Evolutionary conservation across 1,140 invertebrate genomes (phyloP), one percentile per base, ranked within the genome.

Genomic region (Heliconius eleuchia): DNA sequence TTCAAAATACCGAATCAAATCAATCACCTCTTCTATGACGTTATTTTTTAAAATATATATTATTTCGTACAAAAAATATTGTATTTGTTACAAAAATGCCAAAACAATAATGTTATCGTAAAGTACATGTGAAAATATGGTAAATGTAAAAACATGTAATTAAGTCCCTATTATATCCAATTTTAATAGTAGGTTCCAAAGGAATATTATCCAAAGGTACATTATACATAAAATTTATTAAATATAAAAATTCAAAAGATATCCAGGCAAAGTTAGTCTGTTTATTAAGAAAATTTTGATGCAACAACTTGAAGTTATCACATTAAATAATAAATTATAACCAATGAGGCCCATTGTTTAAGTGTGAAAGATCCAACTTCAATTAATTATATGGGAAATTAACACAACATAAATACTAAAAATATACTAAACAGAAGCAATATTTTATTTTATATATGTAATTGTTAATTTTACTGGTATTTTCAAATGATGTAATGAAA

Each of bases 221-320:
- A 66, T 11, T 30, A 66, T 30, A 27, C 60, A 30, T 30, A 66
- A 5, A 27, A 66, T 30, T 66, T 30, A 66, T 27, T 66, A 66
- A 66, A 66, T 66, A 86, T 82, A 83, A 86, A 84, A 87, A 92
- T 90, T 84, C 85, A 91, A 90, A 91, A 87, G 84, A 90, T 86
- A 85, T 90, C 83, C 90, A 93, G 89, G 89, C 89, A 91, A 91
- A 92, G 88, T 92, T 92, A 92, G 91, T 94, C 86, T 92, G 88
- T 94, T 94, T 94, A 94, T 94, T 93, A 90, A 90, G 87, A 91
- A 93, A 90, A 89, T 89, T 91, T 91, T 89, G 87, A 91, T 92
- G 92, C 89, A 94, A 92, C 90, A 92, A 92, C 90, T 93, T 91
- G 86, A 80, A 92, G 89, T 93, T 91, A 92, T 92, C 84, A 94